Percentiles rank a stretch among this genome's conserved stretches.
Conservation (phyloP, 2,113 vertebrate species). For the Plecturocebus donacophilus region DNA sequence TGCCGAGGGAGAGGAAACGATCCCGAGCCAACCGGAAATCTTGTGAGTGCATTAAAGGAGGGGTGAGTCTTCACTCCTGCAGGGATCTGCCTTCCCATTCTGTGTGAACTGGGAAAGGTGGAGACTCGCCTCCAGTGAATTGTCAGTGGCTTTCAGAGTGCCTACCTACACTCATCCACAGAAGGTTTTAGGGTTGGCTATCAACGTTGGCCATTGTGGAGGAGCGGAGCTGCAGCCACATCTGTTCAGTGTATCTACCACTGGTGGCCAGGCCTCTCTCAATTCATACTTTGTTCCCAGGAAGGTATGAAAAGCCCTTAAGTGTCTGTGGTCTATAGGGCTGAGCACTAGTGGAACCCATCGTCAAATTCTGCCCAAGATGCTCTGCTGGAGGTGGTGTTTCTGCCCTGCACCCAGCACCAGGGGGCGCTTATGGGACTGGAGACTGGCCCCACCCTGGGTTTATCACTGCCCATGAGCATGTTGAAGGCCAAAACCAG, state of each 20-base stretch:
- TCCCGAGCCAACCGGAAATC: conserved; percentile 97
- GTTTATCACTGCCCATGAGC: not conserved
- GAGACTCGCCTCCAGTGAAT: not conserved
- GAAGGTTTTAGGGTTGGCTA: not conserved
- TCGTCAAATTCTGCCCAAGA: not conserved
- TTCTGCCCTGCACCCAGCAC: not conserved
- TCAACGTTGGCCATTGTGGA: not conserved
- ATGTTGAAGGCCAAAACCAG: not conserved
- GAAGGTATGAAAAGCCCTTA: not conserved
- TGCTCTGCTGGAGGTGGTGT: not conserved
- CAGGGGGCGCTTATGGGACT: not conserved
- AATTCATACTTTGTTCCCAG: not conserved
- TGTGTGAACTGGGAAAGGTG: not conserved
- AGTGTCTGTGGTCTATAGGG: not conserved
- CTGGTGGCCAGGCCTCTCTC: not conserved
- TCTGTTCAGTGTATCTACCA: not conserved
- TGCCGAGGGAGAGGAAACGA: conserved; percentile 94
- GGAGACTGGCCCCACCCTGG: not conserved
- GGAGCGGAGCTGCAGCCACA: not conserved
- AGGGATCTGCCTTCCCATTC: not conserved
- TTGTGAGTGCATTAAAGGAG: conserved; percentile 86
- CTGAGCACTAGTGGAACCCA: not conserved
- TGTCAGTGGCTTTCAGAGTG: not conserved
- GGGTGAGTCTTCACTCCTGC: not conserved
- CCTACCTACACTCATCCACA: not conserved